Conservation (phyloP, 2,888 invertebrate genomes). For the Limnephilus lunatus region DNA sequence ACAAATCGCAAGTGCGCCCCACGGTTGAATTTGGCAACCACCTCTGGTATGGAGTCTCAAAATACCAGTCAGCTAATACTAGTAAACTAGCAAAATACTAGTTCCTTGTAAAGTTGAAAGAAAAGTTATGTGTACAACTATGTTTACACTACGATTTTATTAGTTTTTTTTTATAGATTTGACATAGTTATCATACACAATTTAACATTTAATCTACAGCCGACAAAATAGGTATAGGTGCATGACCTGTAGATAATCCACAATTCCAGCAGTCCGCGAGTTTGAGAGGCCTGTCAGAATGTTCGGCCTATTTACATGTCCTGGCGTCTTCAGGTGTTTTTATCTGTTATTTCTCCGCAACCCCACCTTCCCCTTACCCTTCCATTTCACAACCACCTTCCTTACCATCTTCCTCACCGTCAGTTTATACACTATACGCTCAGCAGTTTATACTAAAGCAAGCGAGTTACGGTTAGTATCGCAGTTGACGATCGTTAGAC, state of each 20-base stretch:
- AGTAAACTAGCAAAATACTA: no score
- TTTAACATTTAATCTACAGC: no score
- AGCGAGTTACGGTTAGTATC: background rate
- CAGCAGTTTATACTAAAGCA: background rate
- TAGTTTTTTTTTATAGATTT: no score
- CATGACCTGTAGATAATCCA: background rate
- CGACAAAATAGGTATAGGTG: background rate
- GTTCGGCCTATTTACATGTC: slow-evolving; percentile 35
- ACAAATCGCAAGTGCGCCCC: no score
- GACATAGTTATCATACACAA: no score
- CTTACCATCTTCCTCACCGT: background rate
- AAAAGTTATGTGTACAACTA: no score
- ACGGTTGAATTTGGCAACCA: no score
- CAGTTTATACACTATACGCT: background rate
- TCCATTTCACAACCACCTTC: background rate
- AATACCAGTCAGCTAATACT: no score
- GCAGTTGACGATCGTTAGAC: no score
- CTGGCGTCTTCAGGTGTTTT: slow-evolving; percentile 24
- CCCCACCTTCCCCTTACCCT: background rate
- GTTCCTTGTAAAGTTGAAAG: no score
- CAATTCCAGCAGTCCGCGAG: background rate
- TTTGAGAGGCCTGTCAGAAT: background rate
- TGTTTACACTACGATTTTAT: no score
- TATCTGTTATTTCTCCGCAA: background rate
- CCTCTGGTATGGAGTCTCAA: no score